Evolutionary conservation across 2,797 vertebrate species (phyloP).

Genomic region (Crenichthys baileyi): DNA sequence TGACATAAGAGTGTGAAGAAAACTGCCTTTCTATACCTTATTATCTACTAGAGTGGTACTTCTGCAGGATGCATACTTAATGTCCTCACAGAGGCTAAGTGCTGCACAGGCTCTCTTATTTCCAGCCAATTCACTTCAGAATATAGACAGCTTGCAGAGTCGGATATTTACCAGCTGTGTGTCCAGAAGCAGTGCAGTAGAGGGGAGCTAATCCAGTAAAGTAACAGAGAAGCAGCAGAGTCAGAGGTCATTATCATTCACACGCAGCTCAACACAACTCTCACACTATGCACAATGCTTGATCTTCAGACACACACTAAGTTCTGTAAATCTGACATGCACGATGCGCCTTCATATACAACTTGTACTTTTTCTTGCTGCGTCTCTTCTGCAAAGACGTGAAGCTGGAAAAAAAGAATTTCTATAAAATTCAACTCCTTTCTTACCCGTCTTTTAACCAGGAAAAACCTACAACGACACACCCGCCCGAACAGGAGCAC

Average conservation of each 20-base stretch:
- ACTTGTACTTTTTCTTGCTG: constrained; percentile 12
- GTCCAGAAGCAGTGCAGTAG: constrained; percentile 52
- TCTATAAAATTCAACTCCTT: constrained; percentile 24
- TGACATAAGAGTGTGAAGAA: neutral
- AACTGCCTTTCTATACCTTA: neutral
- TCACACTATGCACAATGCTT: constrained; percentile 27
- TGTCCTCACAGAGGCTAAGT: neutral
- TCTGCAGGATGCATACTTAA: neutral
- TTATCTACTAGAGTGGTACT: constrained; percentile 2
- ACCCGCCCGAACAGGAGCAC: constrained; percentile 27
- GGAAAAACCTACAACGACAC: constrained; percentile 34
- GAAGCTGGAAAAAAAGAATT: constrained; percentile 36
- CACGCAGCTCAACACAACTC: constrained; percentile 46
- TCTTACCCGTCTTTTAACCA: constrained; percentile 21
- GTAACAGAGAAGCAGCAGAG: constrained; percentile 61
- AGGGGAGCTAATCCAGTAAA: constrained; percentile 68
- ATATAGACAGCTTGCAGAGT: constrained; percentile 37
- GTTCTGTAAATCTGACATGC: constrained; percentile 11
- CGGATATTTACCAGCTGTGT: constrained; percentile 31
- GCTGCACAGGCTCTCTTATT: constrained; percentile 13
- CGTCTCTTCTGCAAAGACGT: constrained; percentile 24
- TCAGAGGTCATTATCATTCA: constrained; percentile 71
- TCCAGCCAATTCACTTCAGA: constrained; percentile 20
- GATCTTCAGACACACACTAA: constrained; percentile 30
- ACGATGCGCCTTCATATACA: constrained; percentile 30